Base-by-base conservation (phyloP, 2,113 vertebrate genomes). In the Brienomyrus longianalis region DNA sequence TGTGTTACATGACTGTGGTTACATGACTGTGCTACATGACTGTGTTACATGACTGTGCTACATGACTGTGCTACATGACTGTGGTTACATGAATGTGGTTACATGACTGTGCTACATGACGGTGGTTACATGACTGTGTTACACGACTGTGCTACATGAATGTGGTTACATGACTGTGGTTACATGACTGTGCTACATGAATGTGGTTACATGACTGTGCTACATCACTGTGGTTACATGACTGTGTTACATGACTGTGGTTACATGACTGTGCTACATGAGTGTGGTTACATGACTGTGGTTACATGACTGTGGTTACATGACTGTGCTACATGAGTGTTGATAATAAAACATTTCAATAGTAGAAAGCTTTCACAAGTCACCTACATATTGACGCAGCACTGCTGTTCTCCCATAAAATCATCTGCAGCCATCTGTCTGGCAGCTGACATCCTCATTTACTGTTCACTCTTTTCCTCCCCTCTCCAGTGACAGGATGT, bases 401-500 rank as follows among this genome's bases (percentile, higher is more conserved):
- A 23, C 47, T 27, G 8, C 54, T 52, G 13, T 59, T 43, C 23
- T 87, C 15, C 7, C 21, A 31, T 21, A 88, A 45, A 62, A 27
- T 62, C 51, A 27, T 2, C 27, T 23, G 31, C 3, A 47, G 52
- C 87, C 54, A 59, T 74, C 66, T 89, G 74, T 88, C 19, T 51
- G 21, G 35, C 56, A 47, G 54, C 84, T 87, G 50, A 84, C 66
- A 35, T 87, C 70, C 86, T 84, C 83, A 90, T 45, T 86, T 86
- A 77, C 27, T 62, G 48, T 85, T 39, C 74, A 43, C 35, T 8
- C 6, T 19, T 70, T 77, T 8, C 5, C 17, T 77, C 35, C 74
- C 23, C 47, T 59, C 89, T 39, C 52, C 48, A 89, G 70, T 90
- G 35, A 56, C 19, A 88, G 87, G 15, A 88, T 66, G 87, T 66